A percentile compares a stretch with the other conserved stretches of the same genome.
Evolutionary conservation across 2,888 invertebrate species (phyloP).

Genomic region (Phasia obesa): DNA sequence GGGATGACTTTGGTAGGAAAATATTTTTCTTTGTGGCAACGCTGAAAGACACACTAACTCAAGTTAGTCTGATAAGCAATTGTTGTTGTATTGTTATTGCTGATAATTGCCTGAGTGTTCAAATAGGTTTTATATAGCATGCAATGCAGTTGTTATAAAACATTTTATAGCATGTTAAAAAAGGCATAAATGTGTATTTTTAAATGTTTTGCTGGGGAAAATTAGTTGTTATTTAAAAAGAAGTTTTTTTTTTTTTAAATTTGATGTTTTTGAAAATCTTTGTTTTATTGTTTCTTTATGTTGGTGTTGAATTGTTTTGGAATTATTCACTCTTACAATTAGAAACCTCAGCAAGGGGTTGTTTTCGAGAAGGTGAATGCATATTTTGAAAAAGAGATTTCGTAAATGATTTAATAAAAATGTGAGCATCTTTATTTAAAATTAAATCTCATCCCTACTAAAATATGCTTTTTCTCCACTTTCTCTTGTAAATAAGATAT

Average conservation of each 20-base stretch:
- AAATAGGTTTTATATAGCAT: constrained; percentile 31
- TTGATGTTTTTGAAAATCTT: neutral
- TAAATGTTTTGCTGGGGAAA: neutral
- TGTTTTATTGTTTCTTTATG: neutral
- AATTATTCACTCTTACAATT: neutral
- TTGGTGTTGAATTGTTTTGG: neutral
- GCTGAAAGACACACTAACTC: constrained; percentile 1
- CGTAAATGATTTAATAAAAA: too few species aligned
- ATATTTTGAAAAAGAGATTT: neutral
- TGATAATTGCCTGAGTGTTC: neutral
- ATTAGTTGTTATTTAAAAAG: neutral
- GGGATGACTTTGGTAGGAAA: too few species aligned
- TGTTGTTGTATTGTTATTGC: neutral
- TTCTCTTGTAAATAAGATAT: too few species aligned
- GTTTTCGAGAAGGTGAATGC: neutral
- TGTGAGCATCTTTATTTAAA: too few species aligned
- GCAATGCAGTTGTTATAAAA: constrained; percentile 13
- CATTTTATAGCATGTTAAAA: constrained; percentile 50
- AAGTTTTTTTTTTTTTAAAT: neutral
- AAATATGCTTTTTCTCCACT: too few species aligned
- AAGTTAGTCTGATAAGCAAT: constrained; percentile 33
- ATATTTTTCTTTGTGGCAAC: too few species aligned
- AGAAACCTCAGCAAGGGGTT: constrained; percentile 59
- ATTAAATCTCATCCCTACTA: too few species aligned
- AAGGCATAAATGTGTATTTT: neutral